These are phyloP conservation scores for Pygathrix nemaeus DNA, from an alignment of 2,113 vertebrate genomes.

Conservation along the genomic window DNA sequence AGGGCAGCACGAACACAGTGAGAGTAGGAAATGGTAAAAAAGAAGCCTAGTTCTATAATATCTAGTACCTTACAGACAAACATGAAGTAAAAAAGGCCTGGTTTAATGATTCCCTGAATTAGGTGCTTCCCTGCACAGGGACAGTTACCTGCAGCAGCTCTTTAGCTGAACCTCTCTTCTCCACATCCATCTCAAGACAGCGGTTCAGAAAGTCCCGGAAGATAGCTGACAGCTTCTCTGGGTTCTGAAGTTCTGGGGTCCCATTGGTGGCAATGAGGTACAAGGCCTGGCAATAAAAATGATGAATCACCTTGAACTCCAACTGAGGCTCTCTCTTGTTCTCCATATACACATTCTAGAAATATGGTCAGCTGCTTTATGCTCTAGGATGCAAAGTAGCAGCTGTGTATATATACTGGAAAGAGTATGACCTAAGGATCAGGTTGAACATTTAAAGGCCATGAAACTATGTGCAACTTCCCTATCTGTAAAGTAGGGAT, in stretches of 20 bases:
- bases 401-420: neutral
- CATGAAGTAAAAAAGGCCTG: neutral
- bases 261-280: constrained; percentile 99
- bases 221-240: constrained; percentile 92
- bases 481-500: neutral
- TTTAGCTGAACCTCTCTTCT: constrained; percentile 96
- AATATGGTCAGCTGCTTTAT: neutral
- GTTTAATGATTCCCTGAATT: neutral
- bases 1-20: neutral
- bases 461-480: neutral
- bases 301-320: neutral
- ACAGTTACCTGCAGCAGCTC: constrained; percentile 93
- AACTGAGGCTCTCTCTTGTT: neutral
- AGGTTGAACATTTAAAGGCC: neutral
- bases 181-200: constrained; percentile 98
- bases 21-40: neutral
- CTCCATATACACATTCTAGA: neutral
- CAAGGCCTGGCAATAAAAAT: constrained; percentile 87
- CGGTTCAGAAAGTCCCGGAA: constrained; percentile 97
- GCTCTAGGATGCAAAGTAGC: neutral
- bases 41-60: neutral
- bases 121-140: neutral
- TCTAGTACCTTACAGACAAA: neutral
- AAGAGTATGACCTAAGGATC: neutral
- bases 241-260: constrained; percentile 97